These are phyloP conservation scores for Morone chrysops DNA, from an alignment of 2,113 vertebrate species.

Conservation along the genomic window DNA sequence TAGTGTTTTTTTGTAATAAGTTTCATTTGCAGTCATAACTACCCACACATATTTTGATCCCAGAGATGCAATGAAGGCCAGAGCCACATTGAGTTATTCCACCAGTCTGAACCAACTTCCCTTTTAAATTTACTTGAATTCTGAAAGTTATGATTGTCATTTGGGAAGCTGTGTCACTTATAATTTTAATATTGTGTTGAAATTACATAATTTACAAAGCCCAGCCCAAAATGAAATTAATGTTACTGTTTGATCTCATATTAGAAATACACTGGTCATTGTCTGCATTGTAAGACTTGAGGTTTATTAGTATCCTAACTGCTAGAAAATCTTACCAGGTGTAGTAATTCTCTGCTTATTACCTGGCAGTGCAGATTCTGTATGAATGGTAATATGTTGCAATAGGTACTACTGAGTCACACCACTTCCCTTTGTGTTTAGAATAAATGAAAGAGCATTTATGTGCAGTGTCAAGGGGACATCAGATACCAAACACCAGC, in stretches of 20 bases:
- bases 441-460: too few species aligned
- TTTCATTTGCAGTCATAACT: neutral
- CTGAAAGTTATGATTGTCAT: too few species aligned
- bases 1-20: neutral
- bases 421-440: neutral
- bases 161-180: neutral
- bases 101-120: neutral
- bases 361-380: too few species aligned
- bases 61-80: neutral
- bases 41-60: neutral
- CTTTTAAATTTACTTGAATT: neutral
- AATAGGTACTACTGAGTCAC: neutral
- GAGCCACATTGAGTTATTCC: too few species aligned
- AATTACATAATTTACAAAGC: too few species aligned
- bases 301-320: neutral
- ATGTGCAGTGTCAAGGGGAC: neutral
- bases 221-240: neutral
- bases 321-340: neutral
- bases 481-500: too few species aligned
- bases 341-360: neutral
- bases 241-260: neutral
- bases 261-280: neutral
- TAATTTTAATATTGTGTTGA: too few species aligned
- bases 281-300: neutral
- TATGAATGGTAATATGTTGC: neutral